Evolutionary conservation across 2,888 invertebrate species (phyloP).

Genomic region (Sympetrum striolatum): DNA sequence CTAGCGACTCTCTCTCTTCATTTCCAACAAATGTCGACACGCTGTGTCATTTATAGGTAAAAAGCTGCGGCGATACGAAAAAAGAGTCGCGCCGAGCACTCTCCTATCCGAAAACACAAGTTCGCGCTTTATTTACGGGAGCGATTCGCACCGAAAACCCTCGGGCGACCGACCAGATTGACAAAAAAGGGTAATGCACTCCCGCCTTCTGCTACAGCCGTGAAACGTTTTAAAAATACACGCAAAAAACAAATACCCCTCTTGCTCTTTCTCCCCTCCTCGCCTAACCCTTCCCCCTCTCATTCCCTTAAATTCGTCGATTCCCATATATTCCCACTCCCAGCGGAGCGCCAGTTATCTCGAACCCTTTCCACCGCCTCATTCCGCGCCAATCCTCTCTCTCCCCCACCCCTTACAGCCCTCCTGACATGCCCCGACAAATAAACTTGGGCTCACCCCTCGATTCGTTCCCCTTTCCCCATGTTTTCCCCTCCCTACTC

Average conservation of each 20-base stretch:
- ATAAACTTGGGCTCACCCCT: constrained; percentile 7
- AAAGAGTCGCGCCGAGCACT: no score
- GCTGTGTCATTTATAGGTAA: no score
- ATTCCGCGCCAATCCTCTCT: neutral
- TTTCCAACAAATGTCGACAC: no score
- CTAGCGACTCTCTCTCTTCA: no score
- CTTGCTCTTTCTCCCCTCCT: neutral
- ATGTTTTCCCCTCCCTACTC: neutral
- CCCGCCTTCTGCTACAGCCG: neutral
- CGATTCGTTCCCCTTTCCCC: neutral
- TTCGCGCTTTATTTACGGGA: neutral
- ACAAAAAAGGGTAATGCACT: neutral
- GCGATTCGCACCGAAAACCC: neutral
- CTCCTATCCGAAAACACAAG: no score
- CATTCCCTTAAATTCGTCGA: neutral
- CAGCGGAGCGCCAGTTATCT: neutral
- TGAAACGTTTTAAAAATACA: neutral
- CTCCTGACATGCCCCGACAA: neutral
- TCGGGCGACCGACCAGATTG: neutral
- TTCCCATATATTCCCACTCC: neutral
- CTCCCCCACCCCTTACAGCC: neutral
- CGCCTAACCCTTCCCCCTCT: neutral
- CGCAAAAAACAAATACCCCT: neutral
- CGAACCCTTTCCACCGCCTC: neutral
- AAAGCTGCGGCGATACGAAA: no score